phyloP scores from a whole-genome alignment of 2,113 vertebrate species.

The Serilophus lunatus region DNA sequence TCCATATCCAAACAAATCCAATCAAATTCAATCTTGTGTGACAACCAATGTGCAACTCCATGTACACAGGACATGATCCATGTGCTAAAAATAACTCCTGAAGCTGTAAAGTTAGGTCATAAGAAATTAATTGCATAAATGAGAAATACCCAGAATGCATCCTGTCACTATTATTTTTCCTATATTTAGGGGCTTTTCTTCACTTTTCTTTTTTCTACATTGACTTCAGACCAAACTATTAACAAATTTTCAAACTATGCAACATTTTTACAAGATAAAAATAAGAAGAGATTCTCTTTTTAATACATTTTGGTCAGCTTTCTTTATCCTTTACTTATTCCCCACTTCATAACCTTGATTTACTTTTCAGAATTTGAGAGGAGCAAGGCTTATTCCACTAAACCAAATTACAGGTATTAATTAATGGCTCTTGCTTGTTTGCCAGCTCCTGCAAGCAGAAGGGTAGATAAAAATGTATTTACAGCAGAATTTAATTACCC shows the following conservation, averaged over 20 bases:
- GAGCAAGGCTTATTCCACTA: neutral
- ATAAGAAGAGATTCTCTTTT: neutral
- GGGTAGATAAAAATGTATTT: slow-evolving; percentile 16
- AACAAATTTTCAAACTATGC: neutral
- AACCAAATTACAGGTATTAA: slow-evolving; percentile 51
- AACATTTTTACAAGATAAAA: neutral
- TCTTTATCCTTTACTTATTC: neutral
- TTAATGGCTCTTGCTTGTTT: slow-evolving; percentile 47
- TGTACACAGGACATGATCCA: neutral
- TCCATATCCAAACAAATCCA: neutral
- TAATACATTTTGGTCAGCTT: neutral
- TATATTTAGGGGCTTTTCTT: accelerated
- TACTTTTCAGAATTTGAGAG: slow-evolving; percentile 13
- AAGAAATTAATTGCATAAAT: neutral
- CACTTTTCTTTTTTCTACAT: neutral
- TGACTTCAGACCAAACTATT: neutral
- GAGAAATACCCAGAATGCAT: neutral
- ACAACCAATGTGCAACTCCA: neutral
- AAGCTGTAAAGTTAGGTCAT: neutral
- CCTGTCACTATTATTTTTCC: neutral
- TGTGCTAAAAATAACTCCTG: neutral
- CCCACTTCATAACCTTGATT: neutral
- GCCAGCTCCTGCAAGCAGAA: slow-evolving; percentile 30
- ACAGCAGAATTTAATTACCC: slow-evolving; percentile 35
- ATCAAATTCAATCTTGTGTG: too few relatives aligned